Conservation (phyloP, 2,797 vertebrate genomes). For the Helicolenus hilgendorfi region DNA sequence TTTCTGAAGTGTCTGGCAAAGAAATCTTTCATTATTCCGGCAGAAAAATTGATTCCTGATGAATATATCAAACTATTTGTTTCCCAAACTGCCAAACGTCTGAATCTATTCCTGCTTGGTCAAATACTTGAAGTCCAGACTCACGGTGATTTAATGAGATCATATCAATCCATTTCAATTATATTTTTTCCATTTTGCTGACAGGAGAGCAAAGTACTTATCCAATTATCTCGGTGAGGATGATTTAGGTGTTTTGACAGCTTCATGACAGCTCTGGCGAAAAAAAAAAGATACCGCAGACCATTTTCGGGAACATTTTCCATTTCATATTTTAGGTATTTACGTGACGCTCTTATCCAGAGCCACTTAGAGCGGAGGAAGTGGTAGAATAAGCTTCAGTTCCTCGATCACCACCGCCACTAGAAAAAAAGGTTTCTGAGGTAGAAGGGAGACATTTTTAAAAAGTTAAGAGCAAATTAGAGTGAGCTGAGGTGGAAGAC, state of each 20-base stretch:
- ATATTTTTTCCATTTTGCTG: constrained; percentile 5
- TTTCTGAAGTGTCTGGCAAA: constrained; percentile 6
- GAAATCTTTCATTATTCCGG: constrained; percentile 15
- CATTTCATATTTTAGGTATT: constrained; percentile 44
- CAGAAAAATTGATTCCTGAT: constrained; percentile 31
- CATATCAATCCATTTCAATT: constrained; percentile 28
- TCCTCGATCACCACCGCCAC: constrained; percentile 22
- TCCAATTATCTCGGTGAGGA: constrained; percentile 51
- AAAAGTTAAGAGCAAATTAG: constrained; percentile 48
- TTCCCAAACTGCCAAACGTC: neutral
- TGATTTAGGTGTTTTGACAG: constrained; percentile 21
- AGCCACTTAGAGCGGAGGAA: constrained; percentile 34
- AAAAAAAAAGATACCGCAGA: neutral
- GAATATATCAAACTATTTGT: neutral
- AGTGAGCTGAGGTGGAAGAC: constrained; percentile 28
- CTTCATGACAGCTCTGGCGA: neutral
- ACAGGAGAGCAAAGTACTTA: constrained; percentile 36
- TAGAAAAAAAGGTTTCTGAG: neutral
- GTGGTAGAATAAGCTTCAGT: constrained; percentile 39
- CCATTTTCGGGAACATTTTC: constrained; percentile 31
- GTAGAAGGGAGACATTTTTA: neutral
- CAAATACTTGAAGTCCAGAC: neutral
- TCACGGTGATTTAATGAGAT: constrained; percentile 39
- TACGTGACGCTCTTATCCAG: constrained; percentile 48
- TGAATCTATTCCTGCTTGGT: neutral